These are phyloP conservation scores for Thunnus albacares DNA, from an alignment of 2,797 vertebrate species.

Conservation along the genomic window DNA sequence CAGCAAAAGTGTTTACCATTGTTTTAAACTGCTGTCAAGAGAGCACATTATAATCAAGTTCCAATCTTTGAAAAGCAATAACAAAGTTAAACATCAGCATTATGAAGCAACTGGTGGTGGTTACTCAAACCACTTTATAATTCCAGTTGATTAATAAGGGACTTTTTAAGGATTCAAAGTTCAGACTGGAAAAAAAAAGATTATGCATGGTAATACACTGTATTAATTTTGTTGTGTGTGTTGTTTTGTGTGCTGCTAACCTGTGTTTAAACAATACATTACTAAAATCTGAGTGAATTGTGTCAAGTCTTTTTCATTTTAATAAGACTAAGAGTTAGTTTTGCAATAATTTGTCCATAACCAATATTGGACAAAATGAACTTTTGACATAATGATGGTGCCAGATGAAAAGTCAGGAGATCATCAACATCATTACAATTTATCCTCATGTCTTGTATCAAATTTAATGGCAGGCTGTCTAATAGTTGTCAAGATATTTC, in stretches of 20 bases:
- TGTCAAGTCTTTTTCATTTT: too few relatives aligned
- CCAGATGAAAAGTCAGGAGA: too few relatives aligned
- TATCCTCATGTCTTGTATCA: too few relatives aligned
- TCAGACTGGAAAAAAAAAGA: background rate
- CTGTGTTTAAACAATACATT: constrained; percentile 28
- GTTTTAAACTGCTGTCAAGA: background rate
- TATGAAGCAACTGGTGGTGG: background rate
- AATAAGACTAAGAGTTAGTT: too few relatives aligned
- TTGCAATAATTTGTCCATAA: too few relatives aligned
- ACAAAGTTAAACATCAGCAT: background rate
- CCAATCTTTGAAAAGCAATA: background rate
- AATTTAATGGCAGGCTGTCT: too few relatives aligned
- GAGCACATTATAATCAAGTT: background rate
- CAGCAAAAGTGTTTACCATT: too few relatives aligned
- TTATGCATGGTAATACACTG: background rate
- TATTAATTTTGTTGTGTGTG: background rate
- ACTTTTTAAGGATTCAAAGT: background rate
- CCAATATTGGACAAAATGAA: too few relatives aligned
- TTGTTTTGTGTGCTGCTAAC: background rate
- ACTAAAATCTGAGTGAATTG: background rate
- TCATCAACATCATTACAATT: too few relatives aligned
- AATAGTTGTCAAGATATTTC: too few relatives aligned
- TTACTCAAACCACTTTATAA: background rate
- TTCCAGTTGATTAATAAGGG: background rate
- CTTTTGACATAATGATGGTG: too few relatives aligned